A percentile compares a stretch with the other conserved stretches of the same genome.
These are phyloP conservation scores for Nixonia krombeini DNA, from an alignment of 1,140 invertebrate species.

Conservation along the genomic window DNA sequence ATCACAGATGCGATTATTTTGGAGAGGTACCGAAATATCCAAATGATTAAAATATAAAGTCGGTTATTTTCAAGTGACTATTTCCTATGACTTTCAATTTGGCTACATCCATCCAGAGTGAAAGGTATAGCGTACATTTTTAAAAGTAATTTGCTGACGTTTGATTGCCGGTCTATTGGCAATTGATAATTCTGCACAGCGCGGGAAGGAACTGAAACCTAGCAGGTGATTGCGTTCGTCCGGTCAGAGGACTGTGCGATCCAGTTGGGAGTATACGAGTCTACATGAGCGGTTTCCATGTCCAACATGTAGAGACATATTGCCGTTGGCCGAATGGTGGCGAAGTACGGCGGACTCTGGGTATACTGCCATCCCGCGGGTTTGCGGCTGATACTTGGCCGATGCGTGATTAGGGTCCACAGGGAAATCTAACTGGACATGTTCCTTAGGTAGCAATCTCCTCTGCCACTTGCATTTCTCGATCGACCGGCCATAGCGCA, in stretches of 20 bases:
- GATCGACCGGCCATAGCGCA: conserved; percentile 5
- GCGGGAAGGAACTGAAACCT: conserved; percentile 7
- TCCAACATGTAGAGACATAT: conserved; percentile 51
- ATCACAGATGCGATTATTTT: too few species aligned
- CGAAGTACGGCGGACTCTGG: conserved; percentile 3
- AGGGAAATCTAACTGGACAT: conserved; percentile 65
- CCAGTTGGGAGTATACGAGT: conserved; percentile 19
- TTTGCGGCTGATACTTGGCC: conserved; percentile 51
- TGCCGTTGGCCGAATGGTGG: conserved; percentile 30
- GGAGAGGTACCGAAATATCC: too few species aligned
- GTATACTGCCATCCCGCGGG: conserved; percentile 29
- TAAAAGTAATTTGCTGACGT: too few species aligned
- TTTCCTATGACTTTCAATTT: too few species aligned
- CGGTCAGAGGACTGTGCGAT: conserved; percentile 29
- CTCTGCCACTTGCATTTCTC: conserved; percentile 7
- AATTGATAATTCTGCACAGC: conserved; percentile 9
- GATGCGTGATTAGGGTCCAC: conserved; percentile 64
- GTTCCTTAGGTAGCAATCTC: conserved; percentile 28
- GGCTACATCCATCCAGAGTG: too few species aligned
- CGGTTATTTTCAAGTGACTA: too few species aligned
- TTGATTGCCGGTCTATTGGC: too few species aligned
- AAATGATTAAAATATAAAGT: too few species aligned
- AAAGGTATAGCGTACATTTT: too few species aligned
- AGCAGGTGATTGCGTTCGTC: conserved; percentile 23
- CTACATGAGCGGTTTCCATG: conserved; percentile 39